phyloP scores from a whole-genome alignment of 2,113 vertebrate species.

The Numida meleagris region DNA sequence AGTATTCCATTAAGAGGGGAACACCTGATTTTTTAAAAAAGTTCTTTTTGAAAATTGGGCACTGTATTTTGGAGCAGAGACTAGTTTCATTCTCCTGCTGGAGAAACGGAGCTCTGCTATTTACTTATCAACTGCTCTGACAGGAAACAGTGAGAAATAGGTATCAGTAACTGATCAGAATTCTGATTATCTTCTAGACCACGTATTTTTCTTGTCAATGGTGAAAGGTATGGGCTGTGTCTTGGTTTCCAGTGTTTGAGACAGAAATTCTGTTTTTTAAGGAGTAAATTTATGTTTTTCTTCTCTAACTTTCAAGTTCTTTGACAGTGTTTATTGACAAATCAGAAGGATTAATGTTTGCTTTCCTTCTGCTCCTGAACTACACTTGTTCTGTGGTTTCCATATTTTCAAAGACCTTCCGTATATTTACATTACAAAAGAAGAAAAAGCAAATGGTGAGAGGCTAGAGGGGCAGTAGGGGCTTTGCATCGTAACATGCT shows the following conservation, averaged over 20 bases:
- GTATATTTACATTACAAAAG: neutral
- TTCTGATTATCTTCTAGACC: neutral
- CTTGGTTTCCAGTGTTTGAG: neutral
- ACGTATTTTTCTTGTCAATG: neutral
- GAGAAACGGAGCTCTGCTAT: neutral
- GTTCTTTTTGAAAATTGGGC: neutral
- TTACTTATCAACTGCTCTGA: neutral
- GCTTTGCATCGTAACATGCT: accelerated
- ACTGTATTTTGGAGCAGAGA: neutral
- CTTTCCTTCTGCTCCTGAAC: neutral
- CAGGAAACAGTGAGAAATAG: neutral
- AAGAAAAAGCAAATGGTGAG: neutral
- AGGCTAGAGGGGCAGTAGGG: neutral
- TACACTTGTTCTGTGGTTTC: neutral
- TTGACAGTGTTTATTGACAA: neutral
- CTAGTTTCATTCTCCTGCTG: neutral
- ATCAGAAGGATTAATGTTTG: neutral
- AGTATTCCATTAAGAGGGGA: neutral
- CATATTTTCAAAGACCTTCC: neutral
- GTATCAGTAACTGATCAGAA: neutral
- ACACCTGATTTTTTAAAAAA: neutral
- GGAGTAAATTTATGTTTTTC: neutral
- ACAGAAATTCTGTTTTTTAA: neutral
- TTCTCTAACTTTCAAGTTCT: neutral
- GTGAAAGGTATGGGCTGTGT: neutral